A percentile compares a stretch with the other conserved stretches of the same genome.
Conservation (phyloP, 1,140 invertebrate species). For the Bombus huntii region DNA sequence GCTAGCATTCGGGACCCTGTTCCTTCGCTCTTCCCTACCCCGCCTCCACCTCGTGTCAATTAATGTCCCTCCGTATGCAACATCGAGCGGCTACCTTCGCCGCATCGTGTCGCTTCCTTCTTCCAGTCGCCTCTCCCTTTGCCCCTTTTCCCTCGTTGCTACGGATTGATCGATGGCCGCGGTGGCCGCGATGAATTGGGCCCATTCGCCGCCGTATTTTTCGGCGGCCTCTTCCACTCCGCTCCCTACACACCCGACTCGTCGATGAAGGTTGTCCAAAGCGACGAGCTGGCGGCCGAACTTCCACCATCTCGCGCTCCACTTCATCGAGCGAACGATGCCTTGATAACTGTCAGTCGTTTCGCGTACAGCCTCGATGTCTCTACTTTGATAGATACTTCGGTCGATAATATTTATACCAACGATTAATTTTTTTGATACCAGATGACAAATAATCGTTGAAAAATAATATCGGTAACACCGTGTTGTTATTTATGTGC, state of each 20-base stretch:
- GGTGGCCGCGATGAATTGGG: constrained; percentile 76
- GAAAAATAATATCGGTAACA: too few species aligned
- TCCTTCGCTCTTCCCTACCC: constrained; percentile 45
- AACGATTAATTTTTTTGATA: too few species aligned
- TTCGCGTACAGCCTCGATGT: too few species aligned
- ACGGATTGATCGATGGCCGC: constrained; percentile 77
- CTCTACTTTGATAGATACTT: too few species aligned
- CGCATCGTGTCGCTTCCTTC: constrained; percentile 51
- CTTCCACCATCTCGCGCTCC: not conserved
- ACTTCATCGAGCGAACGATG: too few species aligned
- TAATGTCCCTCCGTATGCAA: constrained; percentile 78
- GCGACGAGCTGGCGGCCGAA: constrained; percentile 6
- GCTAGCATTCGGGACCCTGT: constrained; percentile 35
- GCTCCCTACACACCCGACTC: not conserved
- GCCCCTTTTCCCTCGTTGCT: not conserved
- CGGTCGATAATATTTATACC: too few species aligned
- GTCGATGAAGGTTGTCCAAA: constrained; percentile 31
- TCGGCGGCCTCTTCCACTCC: constrained; percentile 38
- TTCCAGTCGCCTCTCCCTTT: not conserved
- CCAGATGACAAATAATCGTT: too few species aligned
- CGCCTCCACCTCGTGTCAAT: constrained; percentile 77
- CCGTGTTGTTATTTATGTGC: too few species aligned
- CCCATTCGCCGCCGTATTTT: constrained; percentile 74
- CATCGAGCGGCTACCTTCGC: constrained; percentile 62
- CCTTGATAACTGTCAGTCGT: not conserved